Percentiles rank a stretch among this genome's conserved stretches.
These are phyloP conservation scores for Calephelis nemesis DNA, from an alignment of 1,140 invertebrate genomes.

Conservation along the genomic window DNA sequence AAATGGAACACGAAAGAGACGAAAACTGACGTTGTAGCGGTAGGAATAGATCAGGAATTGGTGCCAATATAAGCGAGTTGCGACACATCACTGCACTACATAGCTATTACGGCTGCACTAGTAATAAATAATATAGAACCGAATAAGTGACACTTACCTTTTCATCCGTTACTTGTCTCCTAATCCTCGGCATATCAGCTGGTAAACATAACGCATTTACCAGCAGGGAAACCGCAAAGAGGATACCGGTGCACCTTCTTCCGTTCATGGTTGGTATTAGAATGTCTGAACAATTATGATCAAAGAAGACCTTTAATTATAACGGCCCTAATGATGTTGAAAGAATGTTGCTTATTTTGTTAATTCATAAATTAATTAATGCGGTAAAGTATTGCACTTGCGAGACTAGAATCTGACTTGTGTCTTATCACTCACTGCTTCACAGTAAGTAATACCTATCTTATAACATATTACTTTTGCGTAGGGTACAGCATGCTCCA, in stretches of 20 bases:
- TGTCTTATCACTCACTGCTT: slow-evolving; percentile 25
- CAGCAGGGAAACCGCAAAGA: slow-evolving; percentile 39
- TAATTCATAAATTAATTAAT: slow-evolving; percentile 3
- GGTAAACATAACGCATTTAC: slow-evolving; percentile 44
- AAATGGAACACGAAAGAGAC: no score
- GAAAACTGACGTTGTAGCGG: no score
- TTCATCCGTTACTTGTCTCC: slow-evolving; percentile 35
- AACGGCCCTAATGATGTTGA: slow-evolving; percentile 15
- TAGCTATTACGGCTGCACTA: no score
- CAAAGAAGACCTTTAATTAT: neutral
- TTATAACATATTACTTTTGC: slow-evolving; percentile 44
- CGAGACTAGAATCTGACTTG: slow-evolving; percentile 34
- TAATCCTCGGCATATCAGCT: slow-evolving; percentile 9
- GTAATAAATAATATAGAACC: no score
- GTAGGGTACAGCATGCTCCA: slow-evolving; percentile 36
- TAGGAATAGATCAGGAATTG: no score
- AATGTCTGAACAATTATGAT: slow-evolving; percentile 24
- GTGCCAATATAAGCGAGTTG: no score
- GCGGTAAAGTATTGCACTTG: slow-evolving; percentile 1
- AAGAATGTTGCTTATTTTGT: slow-evolving; percentile 17
- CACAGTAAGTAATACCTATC: slow-evolving; percentile 39
- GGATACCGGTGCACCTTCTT: slow-evolving; percentile 28
- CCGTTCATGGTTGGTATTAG: slow-evolving; percentile 41
- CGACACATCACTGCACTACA: no score
- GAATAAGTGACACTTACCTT: slow-evolving; percentile 28